Base-by-base conservation (phyloP, 2,888 invertebrate genomes). In the Aethes cnicana region DNA sequence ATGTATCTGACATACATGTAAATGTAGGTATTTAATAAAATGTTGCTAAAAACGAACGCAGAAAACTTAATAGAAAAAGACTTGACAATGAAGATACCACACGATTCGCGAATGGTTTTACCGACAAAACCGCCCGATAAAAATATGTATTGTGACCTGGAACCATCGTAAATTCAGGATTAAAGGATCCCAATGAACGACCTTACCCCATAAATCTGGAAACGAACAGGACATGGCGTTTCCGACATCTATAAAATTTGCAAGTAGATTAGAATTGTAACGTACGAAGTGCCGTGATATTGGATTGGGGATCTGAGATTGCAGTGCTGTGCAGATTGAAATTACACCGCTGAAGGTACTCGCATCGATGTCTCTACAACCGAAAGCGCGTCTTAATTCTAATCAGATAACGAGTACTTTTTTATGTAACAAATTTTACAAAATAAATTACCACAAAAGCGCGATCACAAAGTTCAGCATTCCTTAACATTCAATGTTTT, bases 121-220 rank as follows among this genome's bases (percentile, higher is more conserved):
- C 20, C 26, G 14, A 46, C 32, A 33, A 52, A 44, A 52, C 30
- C 9, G 14, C 20, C 37, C 18, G 26, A 46, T 39, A 52, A 52
- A 48, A 52, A 39, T 46, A 52, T 39, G 44, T 39, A 50, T 44
- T 44, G 44, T 44, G 52, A 52, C 46, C 46, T 55, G 57, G 59
- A 63, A 61, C 62, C 60, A 55, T 64, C 66, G 61, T 69, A 67
- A 66, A 72, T 68, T 63, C 59, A 53, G 63, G 68, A 69, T 65
- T 67, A 66, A 65, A 64, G 66, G 55, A 64, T 58, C 53, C 59
- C 61, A 54, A 59, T 52, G 58, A 50, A 49, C 54, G 65, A 64
- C 66, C 69, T 68, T 64, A 58, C 54, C 46, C 47, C 37, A 55
- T 61, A 58, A 54, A 58, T 54, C 48, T 49, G 44, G 28, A 46